phyloP scores from a whole-genome alignment of 2,797 vertebrate species.

The Sciurus vulgaris region DNA sequence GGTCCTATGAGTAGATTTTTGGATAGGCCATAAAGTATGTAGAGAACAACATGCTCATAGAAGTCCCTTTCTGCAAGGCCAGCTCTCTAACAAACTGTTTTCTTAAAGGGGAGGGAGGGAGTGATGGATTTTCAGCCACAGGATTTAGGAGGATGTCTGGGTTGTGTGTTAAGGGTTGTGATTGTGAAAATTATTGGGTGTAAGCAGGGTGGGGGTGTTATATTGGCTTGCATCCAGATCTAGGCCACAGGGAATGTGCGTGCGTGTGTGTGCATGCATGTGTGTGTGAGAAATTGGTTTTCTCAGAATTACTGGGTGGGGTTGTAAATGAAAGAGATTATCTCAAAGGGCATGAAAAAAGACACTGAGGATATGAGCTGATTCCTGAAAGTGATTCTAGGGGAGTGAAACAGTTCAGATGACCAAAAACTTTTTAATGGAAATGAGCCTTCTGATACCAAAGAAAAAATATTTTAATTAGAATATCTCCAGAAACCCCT shows the following conservation, averaged over 20 bases:
- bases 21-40: background rate
- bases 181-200: background rate
- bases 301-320: conserved; percentile 9
- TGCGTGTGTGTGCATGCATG: background rate
- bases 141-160: background rate
- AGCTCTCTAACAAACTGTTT: background rate
- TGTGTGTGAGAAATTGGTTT: background rate
- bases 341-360: background rate
- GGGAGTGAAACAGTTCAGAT: background rate
- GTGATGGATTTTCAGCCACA: background rate
- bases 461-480: conserved; percentile 49
- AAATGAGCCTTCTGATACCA: background rate
- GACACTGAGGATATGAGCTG: background rate
- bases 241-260: background rate
- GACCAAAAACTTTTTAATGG: conserved; percentile 29
- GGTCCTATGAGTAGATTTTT: background rate
- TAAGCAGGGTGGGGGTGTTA: background rate
- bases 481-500: background rate
- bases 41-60: background rate
- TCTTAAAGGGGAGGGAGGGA: background rate
- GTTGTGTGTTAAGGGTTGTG: background rate
- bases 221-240: background rate
- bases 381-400: background rate
- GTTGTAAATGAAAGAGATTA: background rate
- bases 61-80: background rate